Evolutionary conservation across 2,113 vertebrate genomes (phyloP), one percentile per base, ranked within the genome.

Genomic region (Centropus bengalensis): DNA sequence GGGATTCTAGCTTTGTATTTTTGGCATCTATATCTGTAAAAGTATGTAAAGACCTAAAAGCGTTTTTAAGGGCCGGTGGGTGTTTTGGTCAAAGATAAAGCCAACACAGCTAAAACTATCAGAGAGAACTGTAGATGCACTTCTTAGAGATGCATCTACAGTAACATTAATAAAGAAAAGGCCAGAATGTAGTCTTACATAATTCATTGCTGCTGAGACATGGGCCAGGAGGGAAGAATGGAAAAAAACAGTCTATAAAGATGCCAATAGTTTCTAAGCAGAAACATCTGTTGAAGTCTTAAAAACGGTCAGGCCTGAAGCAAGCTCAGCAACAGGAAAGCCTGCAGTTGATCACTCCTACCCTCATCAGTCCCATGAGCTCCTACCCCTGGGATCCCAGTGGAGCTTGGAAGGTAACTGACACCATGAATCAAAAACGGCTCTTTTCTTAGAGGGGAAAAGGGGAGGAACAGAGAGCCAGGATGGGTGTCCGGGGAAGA

Each of bases 161-260:
- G 84, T 91, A 94, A 89, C 59, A 95, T 91, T 94, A 96, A 96
- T 91, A 95, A 96, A 90, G 92, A 94, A 95, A 94, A 95, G 77
- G 80, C 91, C 94, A 94, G 91, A 97, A 96, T 76, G 92, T 82
- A 94, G 92, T 94, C 96, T 97, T 97, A 97, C 94, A 97, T 97
- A 91, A 80, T 97, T 98, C 96, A 98, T 97, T 97, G 97, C 97
- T 97, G 94, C 96, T 97, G 97, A 97, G 98, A 98, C 94, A 96
- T 19, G 62, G 95, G 94, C 97, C 11, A 86, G 96, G 97, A 97
- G 91, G 96, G 93, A 96, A 98, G 97, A 97, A 98, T 98, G 98
- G 97, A 98, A 98, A 98, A 98, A 98, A 98, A 98, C 98, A 98
- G 97, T 96, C 97, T 97, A 96, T 98, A 98, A 98, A 98, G 97